Evolutionary conservation across 2,797 vertebrate species (phyloP).

Genomic region (Novumbra hubbsi): DNA sequence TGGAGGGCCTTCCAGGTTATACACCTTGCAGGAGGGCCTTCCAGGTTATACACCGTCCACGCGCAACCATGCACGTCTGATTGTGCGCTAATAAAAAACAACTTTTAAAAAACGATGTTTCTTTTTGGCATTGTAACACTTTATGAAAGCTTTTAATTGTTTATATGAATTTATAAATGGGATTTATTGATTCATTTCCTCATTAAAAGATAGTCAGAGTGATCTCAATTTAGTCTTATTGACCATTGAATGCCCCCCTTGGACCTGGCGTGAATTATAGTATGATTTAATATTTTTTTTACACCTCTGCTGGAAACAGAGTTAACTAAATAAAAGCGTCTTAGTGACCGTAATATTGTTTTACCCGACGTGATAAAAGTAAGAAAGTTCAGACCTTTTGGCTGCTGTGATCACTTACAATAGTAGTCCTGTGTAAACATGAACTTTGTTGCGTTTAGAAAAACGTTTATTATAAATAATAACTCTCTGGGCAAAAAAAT

Average conservation of each 20-base stretch:
- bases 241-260: neutral
- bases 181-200: too few species aligned
- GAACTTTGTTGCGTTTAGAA: slow-evolving; percentile 14
- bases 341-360: neutral
- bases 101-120: too few species aligned
- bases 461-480: slow-evolving; percentile 32
- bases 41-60: too few species aligned
- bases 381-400: slow-evolving; percentile 1
- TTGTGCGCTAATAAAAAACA: too few species aligned
- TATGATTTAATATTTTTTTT: neutral
- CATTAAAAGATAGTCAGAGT: neutral
- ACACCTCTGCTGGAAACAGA: neutral
- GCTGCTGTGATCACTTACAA: slow-evolving; percentile 7
- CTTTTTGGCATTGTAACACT: too few species aligned
- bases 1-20: too few species aligned
- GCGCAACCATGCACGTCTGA: too few species aligned
- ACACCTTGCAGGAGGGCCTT: too few species aligned
- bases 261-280: neutral
- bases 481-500: slow-evolving; percentile 10
- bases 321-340: neutral
- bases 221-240: neutral
- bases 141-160: too few species aligned
- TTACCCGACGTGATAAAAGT: slow-evolving; percentile 11
- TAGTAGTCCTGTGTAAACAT: neutral
- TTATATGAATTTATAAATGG: too few species aligned